These are phyloP conservation scores for Micrastur ruficollis DNA, from an alignment of 2,797 vertebrate genomes.

Conservation along the genomic window DNA sequence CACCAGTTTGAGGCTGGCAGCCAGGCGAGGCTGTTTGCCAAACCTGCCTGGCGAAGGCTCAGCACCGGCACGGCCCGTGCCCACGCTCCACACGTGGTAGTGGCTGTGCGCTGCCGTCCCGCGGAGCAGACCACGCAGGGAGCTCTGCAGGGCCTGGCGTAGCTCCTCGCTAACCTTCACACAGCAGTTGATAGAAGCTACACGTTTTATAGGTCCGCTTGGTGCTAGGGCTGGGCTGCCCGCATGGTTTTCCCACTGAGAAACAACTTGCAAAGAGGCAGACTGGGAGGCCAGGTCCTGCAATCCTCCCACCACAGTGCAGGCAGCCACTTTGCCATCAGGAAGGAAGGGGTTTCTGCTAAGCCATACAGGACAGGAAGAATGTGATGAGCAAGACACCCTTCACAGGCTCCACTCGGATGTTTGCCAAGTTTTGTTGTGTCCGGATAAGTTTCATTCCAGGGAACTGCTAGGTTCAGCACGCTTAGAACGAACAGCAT, in stretches of 20 bases:
- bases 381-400: background rate
- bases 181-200: background rate
- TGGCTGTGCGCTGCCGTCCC: background rate
- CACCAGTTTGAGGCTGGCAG: background rate
- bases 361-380: background rate
- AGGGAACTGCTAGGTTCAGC: constrained; percentile 18
- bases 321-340: background rate
- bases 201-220: background rate
- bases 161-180: background rate
- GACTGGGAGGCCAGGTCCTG: background rate
- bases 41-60: background rate
- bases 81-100: background rate
- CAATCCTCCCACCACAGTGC: background rate
- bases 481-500: background rate
- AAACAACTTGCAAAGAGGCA: background rate
- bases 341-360: background rate
- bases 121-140: accelerated
- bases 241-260: background rate
- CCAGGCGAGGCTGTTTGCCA: background rate
- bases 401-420: background rate
- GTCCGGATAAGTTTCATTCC: background rate
- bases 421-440: background rate
- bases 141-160: background rate
- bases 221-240: background rate
- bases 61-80: background rate